These are phyloP conservation scores for Galeopterus variegatus DNA, from an alignment of 2,113 vertebrate genomes.

Conservation along the genomic window DNA sequence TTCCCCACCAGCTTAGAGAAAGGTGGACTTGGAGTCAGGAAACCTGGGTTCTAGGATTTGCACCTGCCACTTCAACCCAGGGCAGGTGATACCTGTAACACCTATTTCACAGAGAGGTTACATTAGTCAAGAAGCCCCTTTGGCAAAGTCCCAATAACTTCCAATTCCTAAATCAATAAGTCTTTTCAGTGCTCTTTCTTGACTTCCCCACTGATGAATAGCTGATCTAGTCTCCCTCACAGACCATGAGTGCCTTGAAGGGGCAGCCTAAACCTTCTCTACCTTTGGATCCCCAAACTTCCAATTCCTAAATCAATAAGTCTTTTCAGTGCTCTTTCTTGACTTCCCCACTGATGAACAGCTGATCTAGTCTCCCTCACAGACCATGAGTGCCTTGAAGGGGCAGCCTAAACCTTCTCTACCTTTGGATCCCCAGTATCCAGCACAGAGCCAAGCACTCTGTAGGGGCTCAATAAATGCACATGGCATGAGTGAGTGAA, in stretches of 20 bases:
- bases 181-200: conserved; percentile 7
- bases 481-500: not conserved
- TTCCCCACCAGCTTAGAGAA: not conserved
- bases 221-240: not conserved
- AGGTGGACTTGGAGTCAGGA: not conserved
- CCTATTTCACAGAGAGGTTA: not conserved
- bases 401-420: not conserved
- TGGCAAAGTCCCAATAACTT: not conserved
- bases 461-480: not conserved
- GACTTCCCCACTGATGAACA: not conserved
- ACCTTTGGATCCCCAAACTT: not conserved
- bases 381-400: not conserved
- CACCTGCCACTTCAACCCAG: not conserved
- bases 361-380: not conserved
- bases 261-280: not conserved
- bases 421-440: not conserved
- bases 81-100: not conserved
- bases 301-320: not conserved
- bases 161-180: not conserved
- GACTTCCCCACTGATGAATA: not conserved
- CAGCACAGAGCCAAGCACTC: not conserved
- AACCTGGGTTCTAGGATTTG: not conserved
- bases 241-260: not conserved
- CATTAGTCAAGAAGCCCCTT: not conserved
- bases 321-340: conserved; percentile 7